Percentiles rank a stretch among this genome's conserved stretches.
Evolutionary conservation across 2,113 vertebrate genomes (phyloP).

Genomic region (Saguinus midas): DNA sequence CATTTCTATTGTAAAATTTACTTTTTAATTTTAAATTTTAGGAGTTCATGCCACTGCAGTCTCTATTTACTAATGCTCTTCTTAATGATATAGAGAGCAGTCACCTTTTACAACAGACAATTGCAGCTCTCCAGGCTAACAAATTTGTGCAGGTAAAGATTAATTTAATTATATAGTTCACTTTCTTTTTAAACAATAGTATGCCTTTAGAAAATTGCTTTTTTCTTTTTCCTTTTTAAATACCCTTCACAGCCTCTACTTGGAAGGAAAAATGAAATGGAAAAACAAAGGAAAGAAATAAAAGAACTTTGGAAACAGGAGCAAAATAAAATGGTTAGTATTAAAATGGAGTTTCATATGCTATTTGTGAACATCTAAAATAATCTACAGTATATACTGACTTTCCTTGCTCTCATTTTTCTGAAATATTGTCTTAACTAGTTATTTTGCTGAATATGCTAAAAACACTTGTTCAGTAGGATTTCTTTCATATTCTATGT

Average conservation of each 20-base stretch:
- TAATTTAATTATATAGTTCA: neutral
- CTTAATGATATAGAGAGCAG: conserved; percentile 93
- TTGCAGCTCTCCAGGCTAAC: conserved; percentile 92
- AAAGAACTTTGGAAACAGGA: conserved; percentile 98
- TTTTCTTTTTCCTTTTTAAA: conserved; percentile 58
- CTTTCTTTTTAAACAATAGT: neutral
- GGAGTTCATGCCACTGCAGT: conserved; percentile 97
- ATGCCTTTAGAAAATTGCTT: conserved; percentile 37
- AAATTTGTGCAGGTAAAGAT: conserved; percentile 95
- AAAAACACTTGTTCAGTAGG: neutral
- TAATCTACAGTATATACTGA: neutral
- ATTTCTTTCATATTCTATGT: conserved; percentile 24
- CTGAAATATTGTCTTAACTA: neutral
- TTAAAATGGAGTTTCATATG: conserved; percentile 8
- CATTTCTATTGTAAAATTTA: conserved; percentile 13
- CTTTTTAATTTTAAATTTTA: conserved; percentile 77
- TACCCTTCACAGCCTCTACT: conserved; percentile 89
- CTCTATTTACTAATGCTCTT: conserved; percentile 92
- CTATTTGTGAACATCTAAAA: neutral
- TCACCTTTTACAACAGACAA: conserved; percentile 92
- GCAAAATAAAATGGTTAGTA: conserved; percentile 95
- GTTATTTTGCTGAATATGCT: neutral
- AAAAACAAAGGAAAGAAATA: conserved; percentile 96
- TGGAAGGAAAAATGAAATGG: conserved; percentile 94
- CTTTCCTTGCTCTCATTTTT: neutral